Base-by-base conservation (phyloP, 2,888 invertebrate genomes). In the Idaea aversata region DNA sequence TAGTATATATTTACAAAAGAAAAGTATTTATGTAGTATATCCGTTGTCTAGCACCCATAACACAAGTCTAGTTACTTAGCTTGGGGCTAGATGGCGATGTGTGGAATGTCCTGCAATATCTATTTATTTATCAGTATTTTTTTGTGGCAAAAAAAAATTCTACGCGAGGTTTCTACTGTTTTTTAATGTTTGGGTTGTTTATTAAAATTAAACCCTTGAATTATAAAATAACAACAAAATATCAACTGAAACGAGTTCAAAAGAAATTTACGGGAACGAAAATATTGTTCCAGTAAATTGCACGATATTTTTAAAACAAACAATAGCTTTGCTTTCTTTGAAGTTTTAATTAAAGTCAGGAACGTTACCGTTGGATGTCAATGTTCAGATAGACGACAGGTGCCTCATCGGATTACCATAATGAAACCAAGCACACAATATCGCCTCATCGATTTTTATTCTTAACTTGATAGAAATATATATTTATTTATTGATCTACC, bases 321-420 rank as follows among this genome's bases (percentile, higher is more conserved):
- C 65, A 68, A 68, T 66, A 66, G 65, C 47, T 7, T 47, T 47
- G 47, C 63, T 34, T 25, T 25, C 61, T 47, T 47, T 58, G 63
- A 63, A 66, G 66, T 68, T 68, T 68, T 68, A 68, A 68, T 68
- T 68, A 68, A 68, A 68, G 66, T 38, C 66, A 63, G 64, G 66
- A 5, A 47, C 47, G 47, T 47, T 47, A 13, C 47, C 47, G 7
- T 47, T 47, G 13, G 36, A 47, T 13, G 47, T 59, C 59, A 59
- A 59, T 34, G 59, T 59, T 59, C 34, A 59, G 16, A 16, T 10
- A 59, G 16, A 25, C 68, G 72, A 69, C 73, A 74, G 72, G 72
- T 74, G 72, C 63, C 70, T 66, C 62, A 47, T 68, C 36, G 67
- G 68, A 73, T 73, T 72, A 71, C 65, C 73, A 73, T 74, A 74